Conservation (phyloP, 2,113 vertebrate species). For the Anolis carolinensis region DNA sequence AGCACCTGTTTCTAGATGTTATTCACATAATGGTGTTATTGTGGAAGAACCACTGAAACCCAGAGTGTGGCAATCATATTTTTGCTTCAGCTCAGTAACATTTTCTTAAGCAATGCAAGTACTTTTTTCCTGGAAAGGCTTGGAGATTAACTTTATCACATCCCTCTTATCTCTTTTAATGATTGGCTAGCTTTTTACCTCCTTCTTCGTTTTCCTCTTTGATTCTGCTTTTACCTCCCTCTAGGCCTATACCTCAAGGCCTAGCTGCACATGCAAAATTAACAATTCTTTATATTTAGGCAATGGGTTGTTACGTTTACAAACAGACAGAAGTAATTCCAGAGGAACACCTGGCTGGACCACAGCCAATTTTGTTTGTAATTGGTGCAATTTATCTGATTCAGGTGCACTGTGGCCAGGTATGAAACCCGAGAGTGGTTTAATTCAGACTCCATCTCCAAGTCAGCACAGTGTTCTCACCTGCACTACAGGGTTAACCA, state of each 20-base stretch:
- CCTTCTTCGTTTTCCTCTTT: conserved; percentile 45
- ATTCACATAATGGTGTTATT: not conserved
- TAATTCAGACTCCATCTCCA: conserved; percentile 93
- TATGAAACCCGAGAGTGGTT: conserved; percentile 96
- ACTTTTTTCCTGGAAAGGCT: conserved; percentile 38
- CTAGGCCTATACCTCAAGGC: conserved; percentile 33
- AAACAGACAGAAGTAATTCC: conserved; percentile 39
- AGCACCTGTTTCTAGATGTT: not conserved
- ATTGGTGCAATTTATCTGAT: conserved; percentile 84
- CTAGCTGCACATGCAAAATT: conserved; percentile 32
- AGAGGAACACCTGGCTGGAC: conserved; percentile 63
- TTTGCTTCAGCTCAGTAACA: not conserved
- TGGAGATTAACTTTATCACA: conserved; percentile 38
- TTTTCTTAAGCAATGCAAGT: not conserved
- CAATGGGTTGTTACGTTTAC: conserved; percentile 45
- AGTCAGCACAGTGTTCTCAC: conserved; percentile 96
- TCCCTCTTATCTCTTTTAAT: conserved; percentile 51
- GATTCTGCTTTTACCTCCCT: conserved; percentile 39
- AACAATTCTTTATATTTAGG: conserved; percentile 3
- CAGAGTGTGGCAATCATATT: not conserved
- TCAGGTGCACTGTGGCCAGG: conserved; percentile 99
- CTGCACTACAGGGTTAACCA: conserved; percentile 95
- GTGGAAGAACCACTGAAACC: not conserved
- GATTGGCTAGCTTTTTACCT: conserved; percentile 51
- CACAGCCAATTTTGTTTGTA: conserved; percentile 75